Conservation (phyloP, 2,113 vertebrate species). For the Asarcornis scutulata region DNA sequence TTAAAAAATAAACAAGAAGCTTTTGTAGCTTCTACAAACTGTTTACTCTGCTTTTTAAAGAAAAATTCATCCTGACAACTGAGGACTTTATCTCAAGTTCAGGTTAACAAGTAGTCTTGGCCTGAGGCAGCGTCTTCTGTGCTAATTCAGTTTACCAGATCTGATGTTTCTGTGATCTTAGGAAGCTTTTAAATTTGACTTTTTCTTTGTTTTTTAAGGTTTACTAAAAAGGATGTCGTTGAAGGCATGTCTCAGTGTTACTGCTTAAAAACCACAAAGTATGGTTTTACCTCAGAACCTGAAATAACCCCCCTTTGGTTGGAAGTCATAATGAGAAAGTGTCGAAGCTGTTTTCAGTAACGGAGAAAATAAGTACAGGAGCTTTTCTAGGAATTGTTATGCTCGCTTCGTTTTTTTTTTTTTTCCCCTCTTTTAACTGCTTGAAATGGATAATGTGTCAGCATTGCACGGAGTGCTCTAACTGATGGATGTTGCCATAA, state of each 20-base stretch:
- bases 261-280: neutral
- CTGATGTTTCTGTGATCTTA: neutral
- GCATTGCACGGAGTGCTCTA: neutral
- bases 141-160: neutral
- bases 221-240: neutral
- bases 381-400: conserved; percentile 19
- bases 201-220: neutral
- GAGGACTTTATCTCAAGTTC: neutral
- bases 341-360: neutral
- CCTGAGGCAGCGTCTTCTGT: neutral
- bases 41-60: neutral
- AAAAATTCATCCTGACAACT: neutral
- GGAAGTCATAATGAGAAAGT: neutral
- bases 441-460: neutral
- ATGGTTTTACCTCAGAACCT: conserved; percentile 9
- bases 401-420: neutral
- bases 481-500: neutral
- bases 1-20: neutral
- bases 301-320: neutral
- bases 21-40: neutral
- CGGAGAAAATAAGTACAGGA: neutral
- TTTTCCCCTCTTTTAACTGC: neutral
- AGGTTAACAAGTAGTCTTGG: neutral
- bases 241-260: neutral
- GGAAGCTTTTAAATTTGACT: neutral